phyloP scores from a whole-genome alignment of 2,888 invertebrate species.

The Neoitamus cyanurus region DNA sequence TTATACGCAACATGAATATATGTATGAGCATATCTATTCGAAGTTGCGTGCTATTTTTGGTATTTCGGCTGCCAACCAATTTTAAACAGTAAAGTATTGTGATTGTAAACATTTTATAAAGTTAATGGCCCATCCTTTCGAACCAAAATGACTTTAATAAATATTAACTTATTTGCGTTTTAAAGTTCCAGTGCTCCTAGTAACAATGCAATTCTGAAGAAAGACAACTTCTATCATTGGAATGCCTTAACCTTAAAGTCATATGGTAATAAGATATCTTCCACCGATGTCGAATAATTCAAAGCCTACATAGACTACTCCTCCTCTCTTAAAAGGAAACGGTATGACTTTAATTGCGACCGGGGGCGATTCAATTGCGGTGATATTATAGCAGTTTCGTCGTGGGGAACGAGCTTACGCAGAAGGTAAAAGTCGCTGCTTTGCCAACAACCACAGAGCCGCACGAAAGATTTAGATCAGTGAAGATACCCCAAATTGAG shows the following conservation, averaged over 20 bases:
- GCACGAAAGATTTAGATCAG: not conserved
- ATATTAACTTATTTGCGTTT: not conserved
- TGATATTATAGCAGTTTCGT: not conserved
- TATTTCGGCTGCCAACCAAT: no score
- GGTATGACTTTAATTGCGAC: constrained; percentile 1
- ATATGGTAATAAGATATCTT: constrained; percentile 13
- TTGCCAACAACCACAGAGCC: not conserved
- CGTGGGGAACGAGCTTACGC: not conserved
- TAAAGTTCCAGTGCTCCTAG: not conserved
- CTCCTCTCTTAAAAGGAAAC: not conserved
- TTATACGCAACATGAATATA: no score
- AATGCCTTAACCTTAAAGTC: not conserved
- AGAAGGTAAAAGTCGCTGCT: not conserved
- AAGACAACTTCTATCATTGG: not conserved
- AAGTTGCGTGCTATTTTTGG: no score
- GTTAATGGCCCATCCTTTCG: no score
- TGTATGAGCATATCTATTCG: no score
- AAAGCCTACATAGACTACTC: constrained; percentile 13
- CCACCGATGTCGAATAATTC: not conserved
- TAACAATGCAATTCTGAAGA: not conserved
- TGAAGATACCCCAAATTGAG: not conserved
- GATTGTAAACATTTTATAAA: no score
- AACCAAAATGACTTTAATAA: not conserved
- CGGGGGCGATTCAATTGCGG: not conserved
- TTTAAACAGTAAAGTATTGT: no score